Evolutionary conservation across 2,888 invertebrate genomes (phyloP).

Genomic region (Cyclophora punctaria): DNA sequence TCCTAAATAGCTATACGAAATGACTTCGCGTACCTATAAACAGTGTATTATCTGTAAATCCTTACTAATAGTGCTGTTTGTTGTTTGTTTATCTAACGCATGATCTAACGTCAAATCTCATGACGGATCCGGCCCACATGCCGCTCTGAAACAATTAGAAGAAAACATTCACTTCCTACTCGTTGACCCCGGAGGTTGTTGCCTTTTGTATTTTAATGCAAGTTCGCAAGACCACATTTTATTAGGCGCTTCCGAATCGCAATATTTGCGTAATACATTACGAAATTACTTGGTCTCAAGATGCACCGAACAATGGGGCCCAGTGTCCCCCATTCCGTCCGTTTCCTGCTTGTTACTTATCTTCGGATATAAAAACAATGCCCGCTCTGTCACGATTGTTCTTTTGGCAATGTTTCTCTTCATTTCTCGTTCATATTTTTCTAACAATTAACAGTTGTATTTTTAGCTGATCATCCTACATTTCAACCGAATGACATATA

Average conservation of each 20-base stretch:
- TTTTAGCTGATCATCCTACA: constrained; percentile 12
- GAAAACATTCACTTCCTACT: constrained; percentile 15
- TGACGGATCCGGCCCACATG: constrained; percentile 12
- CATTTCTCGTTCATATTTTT: constrained; percentile 34
- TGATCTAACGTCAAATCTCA: constrained; percentile 12
- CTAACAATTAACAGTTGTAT: constrained; percentile 16
- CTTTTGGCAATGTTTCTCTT: constrained; percentile 25
- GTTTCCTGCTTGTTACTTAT: constrained; percentile 55
- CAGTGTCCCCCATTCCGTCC: constrained; percentile 45
- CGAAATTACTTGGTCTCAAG: constrained; percentile 34
- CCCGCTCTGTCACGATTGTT: constrained; percentile 45
- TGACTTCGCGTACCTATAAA: too few relatives aligned
- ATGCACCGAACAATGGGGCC: constrained; percentile 45
- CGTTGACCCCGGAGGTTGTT: constrained; percentile 11
- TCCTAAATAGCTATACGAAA: too few relatives aligned
- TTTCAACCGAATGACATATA: constrained; percentile 1
- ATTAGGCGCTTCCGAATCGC: constrained; percentile 26
- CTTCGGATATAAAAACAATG: constrained; percentile 52
- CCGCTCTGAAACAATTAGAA: constrained; percentile 12
- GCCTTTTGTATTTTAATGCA: constrained; percentile 24
- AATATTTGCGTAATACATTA: constrained; percentile 43
- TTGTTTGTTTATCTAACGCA: constrained; percentile 4
- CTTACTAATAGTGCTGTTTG: too few relatives aligned
- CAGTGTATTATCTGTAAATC: too few relatives aligned
- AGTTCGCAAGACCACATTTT: constrained; percentile 23